These are phyloP conservation scores for Lepidurus couesii DNA, from an alignment of 1,140 invertebrate species.

Conservation along the genomic window DNA sequence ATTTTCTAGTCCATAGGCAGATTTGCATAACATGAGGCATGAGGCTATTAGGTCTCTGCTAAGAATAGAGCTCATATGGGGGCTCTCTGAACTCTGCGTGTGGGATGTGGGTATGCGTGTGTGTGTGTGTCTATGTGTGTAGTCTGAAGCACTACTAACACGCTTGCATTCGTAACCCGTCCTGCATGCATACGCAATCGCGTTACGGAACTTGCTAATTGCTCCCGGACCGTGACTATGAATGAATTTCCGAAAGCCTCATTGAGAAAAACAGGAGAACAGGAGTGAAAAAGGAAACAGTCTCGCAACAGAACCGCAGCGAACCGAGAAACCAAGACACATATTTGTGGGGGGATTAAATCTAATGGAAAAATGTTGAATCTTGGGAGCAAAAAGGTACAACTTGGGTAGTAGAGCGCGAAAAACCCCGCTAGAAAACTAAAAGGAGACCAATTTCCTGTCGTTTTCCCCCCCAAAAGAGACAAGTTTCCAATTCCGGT, in stretches of 20 bases:
- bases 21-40: background rate
- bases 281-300: background rate
- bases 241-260: conserved; percentile 19
- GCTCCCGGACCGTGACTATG: conserved; percentile 3
- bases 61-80: conserved; percentile 4
- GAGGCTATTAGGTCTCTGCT: background rate
- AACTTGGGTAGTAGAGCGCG: background rate
- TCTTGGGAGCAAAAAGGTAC: background rate
- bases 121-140: background rate
- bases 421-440: background rate
- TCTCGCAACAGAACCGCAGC: background rate
- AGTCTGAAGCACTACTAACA: background rate
- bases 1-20: background rate
- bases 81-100: conserved; percentile 10
- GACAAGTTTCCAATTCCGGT: too few relatives aligned
- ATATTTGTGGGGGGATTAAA: background rate
- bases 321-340: too few relatives aligned
- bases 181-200: conserved; percentile 20
- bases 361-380: background rate
- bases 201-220: conserved; percentile 9
- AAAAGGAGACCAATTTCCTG: too few relatives aligned
- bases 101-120: background rate
- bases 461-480: too few relatives aligned
- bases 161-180: background rate
- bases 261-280: background rate